Evolutionary conservation across 2,113 vertebrate genomes (phyloP).

Genomic region (Columba janthina): DNA sequence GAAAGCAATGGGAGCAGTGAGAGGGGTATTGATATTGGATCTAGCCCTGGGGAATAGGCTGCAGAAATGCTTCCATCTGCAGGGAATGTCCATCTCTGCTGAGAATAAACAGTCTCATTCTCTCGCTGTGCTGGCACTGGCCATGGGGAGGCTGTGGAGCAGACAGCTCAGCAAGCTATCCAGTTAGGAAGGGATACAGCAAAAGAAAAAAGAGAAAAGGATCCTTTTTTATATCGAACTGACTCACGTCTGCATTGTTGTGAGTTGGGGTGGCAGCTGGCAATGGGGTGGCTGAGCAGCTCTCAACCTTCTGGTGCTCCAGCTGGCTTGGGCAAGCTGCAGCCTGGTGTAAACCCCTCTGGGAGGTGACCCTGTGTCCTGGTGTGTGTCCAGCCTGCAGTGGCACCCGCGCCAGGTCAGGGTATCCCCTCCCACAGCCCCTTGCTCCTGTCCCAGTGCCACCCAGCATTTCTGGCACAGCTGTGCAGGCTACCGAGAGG

Average conservation of each 20-base stretch:
- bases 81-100: neutral
- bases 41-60: neutral
- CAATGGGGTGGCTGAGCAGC: neutral
- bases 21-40: neutral
- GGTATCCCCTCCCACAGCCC: accelerated
- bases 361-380: neutral
- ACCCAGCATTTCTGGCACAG: neutral
- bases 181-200: neutral
- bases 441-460: neutral
- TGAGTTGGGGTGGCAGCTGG: neutral
- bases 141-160: neutral
- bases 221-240: neutral
- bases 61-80: neutral
- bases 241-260: neutral
- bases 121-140: neutral
- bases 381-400: neutral
- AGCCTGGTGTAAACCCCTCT: neutral
- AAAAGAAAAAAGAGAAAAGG: neutral
- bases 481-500: accelerated
- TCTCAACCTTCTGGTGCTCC: neutral
- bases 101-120: neutral
- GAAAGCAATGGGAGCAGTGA: neutral
- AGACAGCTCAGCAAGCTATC: neutral
- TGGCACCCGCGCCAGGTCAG: neutral
- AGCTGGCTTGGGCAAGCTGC: neutral